phyloP scores from a whole-genome alignment of 1,140 invertebrate species.

The Caenorhabditis briggsae region DNA sequence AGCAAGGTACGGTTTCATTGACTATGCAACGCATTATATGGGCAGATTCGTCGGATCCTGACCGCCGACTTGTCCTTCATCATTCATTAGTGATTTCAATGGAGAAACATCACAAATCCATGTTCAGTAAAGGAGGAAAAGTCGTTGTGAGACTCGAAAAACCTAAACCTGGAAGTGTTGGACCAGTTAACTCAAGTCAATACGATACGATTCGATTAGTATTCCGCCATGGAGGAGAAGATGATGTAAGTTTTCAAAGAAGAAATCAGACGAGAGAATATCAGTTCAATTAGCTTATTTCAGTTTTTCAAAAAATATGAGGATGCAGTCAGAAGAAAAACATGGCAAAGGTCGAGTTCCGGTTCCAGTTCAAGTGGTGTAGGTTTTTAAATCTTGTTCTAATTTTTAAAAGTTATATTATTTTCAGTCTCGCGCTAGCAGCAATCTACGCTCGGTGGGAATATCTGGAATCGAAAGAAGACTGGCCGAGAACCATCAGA shows the following conservation, averaged over 20 bases:
- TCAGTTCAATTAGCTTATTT: constrained; percentile 59
- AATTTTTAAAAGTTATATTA: not conserved
- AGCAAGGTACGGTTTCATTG: constrained; percentile 77
- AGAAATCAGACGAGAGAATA: constrained; percentile 80
- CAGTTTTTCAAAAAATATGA: constrained; percentile 81
- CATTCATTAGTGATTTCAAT: constrained; percentile 76
- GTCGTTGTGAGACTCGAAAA: constrained; percentile 86
- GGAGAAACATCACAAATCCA: constrained; percentile 76
- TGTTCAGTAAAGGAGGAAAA: constrained; percentile 80
- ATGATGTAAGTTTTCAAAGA: constrained; percentile 76
- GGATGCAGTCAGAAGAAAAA: constrained; percentile 78
- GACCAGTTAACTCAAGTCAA: constrained; percentile 69
- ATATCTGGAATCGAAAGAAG: constrained; percentile 95
- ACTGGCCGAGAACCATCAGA: constrained; percentile 89
- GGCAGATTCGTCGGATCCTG: constrained; percentile 76
- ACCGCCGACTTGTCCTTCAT: constrained; percentile 75
- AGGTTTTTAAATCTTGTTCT: constrained; percentile 21
- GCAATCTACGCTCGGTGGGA: constrained; percentile 80
- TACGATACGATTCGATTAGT: constrained; percentile 71
- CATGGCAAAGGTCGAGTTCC: constrained; percentile 79
- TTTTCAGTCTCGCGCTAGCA: constrained; percentile 66
- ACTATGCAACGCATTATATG: constrained; percentile 76
- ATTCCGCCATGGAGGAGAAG: constrained; percentile 76
- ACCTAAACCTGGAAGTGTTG: constrained; percentile 70
- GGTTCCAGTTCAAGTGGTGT: constrained; percentile 72